phyloP scores from a whole-genome alignment of 2,888 invertebrate species.

The Oscheius onirici region DNA sequence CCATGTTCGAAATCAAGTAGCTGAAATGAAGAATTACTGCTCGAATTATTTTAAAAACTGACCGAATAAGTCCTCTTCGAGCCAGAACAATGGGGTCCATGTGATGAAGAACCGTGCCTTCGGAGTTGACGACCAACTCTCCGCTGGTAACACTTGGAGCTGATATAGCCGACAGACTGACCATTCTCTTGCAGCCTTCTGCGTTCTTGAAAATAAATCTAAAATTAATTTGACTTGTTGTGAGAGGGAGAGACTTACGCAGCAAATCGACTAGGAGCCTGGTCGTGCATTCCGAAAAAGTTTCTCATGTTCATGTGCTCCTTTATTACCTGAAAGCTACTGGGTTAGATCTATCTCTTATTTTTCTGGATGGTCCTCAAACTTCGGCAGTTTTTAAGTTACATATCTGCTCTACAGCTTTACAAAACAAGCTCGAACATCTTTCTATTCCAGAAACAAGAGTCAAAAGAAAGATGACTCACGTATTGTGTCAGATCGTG shows the following conservation, averaged over 20 bases:
- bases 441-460: neutral
- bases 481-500: slow-evolving; percentile 2
- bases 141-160: neutral
- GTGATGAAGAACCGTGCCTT: slow-evolving; percentile 39
- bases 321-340: neutral
- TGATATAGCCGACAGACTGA: slow-evolving; percentile 21
- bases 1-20: slow-evolving; percentile 32
- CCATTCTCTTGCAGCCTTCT: slow-evolving; percentile 41
- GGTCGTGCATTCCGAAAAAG: neutral
- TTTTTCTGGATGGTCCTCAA: too few relatives aligned
- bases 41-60: neutral
- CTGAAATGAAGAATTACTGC: slow-evolving; percentile 18
- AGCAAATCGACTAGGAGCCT: neutral
- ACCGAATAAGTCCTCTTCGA: slow-evolving; percentile 37
- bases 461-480: neutral
- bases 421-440: neutral
- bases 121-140: slow-evolving; percentile 9
- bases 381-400: too few relatives aligned
- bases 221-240: neutral
- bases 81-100: slow-evolving; percentile 49
- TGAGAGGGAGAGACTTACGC: neutral
- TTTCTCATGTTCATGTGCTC: slow-evolving; percentile 18
- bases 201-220: slow-evolving; percentile 53
- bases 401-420: slow-evolving; percentile 7
- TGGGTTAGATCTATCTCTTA: too few relatives aligned